phyloP scores from a whole-genome alignment of 2,797 vertebrate genomes.

The Perdix hodgsoniae region DNA sequence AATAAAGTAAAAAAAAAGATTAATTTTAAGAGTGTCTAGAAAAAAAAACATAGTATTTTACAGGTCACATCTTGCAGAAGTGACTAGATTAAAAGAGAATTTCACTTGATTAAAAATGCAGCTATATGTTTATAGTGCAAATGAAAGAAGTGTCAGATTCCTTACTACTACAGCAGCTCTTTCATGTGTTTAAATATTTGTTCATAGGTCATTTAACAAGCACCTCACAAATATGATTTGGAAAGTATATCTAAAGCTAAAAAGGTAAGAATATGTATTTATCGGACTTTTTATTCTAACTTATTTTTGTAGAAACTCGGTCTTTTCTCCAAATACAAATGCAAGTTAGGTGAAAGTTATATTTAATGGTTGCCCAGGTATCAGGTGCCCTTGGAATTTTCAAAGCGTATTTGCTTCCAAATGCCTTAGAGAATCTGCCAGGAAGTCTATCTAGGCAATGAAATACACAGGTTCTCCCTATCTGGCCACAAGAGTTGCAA shows the following conservation, averaged over 20 bases:
- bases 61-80: background rate
- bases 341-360: background rate
- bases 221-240: background rate
- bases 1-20: background rate
- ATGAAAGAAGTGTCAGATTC: background rate
- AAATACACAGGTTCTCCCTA: background rate
- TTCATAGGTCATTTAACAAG: background rate
- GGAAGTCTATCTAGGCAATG: background rate
- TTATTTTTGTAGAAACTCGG: background rate
- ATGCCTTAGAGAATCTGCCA: background rate
- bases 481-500: background rate
- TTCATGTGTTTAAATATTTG: constrained; percentile 27
- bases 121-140: background rate
- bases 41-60: background rate
- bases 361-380: background rate
- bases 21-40: background rate
- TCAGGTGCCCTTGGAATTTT: background rate
- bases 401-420: background rate
- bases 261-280: constrained; percentile 6
- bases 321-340: background rate
- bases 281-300: background rate
- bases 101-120: background rate
- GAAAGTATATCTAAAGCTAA: constrained; percentile 18
- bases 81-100: background rate
- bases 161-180: background rate